These are phyloP conservation scores for Chaenocephalus aceratus DNA, from an alignment of 2,113 vertebrate genomes.

Conservation along the genomic window DNA sequence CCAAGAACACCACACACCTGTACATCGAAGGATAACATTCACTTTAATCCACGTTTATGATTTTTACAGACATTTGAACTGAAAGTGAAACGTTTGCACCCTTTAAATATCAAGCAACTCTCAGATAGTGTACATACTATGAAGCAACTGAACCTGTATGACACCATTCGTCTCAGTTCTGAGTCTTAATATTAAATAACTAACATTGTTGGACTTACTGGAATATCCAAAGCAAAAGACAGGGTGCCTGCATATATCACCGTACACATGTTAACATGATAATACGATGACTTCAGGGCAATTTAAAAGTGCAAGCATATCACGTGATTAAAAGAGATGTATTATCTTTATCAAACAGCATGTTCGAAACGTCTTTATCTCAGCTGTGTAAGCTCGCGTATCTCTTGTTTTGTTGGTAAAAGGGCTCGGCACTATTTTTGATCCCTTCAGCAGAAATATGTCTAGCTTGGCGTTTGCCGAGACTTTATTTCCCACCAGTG, in stretches of 20 bases:
- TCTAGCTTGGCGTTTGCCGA: neutral
- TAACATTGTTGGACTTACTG: neutral
- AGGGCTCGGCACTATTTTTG: constrained; percentile 21
- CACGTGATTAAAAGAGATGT: neutral
- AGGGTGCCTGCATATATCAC: neutral
- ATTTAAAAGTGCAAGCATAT: neutral
- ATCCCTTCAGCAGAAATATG: constrained; percentile 36
- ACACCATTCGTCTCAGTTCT: too few species aligned
- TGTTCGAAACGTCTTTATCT: constrained; percentile 29
- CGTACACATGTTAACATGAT: constrained; percentile 8
- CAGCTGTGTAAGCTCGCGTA: constrained; percentile 20
- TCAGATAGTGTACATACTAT: too few species aligned
- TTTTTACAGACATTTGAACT: too few species aligned
- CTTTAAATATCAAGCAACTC: too few species aligned
- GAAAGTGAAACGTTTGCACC: too few species aligned
- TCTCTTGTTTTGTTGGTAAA: constrained; percentile 35
- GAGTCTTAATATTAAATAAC: too few species aligned
- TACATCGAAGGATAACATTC: neutral
- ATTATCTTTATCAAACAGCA: constrained; percentile 15
- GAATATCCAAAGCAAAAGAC: neutral
- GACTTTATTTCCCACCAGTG: too few species aligned
- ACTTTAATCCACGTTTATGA: too few species aligned
- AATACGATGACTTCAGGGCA: constrained; percentile 6
- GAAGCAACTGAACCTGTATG: too few species aligned
- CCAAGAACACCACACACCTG: neutral